Conservation (phyloP, 2,797 vertebrate species). For the Carcharodon carcharias region DNA sequence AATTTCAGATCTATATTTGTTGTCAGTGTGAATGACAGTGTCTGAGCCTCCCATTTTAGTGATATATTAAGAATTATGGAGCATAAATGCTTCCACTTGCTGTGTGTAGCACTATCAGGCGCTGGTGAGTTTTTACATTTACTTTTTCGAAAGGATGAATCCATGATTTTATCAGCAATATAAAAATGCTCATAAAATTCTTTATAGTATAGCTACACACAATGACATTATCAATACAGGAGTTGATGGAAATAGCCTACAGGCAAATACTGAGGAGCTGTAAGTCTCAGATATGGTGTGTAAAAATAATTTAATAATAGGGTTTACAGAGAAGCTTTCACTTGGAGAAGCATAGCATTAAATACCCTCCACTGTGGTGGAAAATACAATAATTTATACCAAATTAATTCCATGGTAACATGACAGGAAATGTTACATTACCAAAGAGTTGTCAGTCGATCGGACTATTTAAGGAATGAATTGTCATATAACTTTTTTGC, state of each 20-base stretch:
- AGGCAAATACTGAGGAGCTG: neutral
- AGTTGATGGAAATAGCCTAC: neutral
- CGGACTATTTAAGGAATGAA: neutral
- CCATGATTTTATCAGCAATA: neutral
- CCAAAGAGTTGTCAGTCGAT: neutral
- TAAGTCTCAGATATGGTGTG: neutral
- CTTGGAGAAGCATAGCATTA: neutral
- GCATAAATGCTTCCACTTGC: neutral
- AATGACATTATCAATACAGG: neutral
- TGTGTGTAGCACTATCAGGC: neutral
- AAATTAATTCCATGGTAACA: neutral
- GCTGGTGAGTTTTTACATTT: neutral
- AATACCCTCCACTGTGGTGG: neutral
- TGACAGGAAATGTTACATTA: neutral
- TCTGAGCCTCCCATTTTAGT: neutral
- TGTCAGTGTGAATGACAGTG: neutral
- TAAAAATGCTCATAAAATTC: neutral
- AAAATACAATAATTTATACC: slow-evolving; percentile 4
- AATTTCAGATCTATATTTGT: neutral
- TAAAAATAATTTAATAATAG: neutral
- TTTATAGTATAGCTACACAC: neutral
- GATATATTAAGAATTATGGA: neutral
- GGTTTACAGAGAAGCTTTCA: neutral
- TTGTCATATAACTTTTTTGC: neutral
- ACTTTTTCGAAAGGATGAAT: neutral